A percentile compares a stretch with the other conserved stretches of the same genome.
phyloP scores from a whole-genome alignment of 92 coral and sea anemone genomes.

The Porites rus region DNA sequence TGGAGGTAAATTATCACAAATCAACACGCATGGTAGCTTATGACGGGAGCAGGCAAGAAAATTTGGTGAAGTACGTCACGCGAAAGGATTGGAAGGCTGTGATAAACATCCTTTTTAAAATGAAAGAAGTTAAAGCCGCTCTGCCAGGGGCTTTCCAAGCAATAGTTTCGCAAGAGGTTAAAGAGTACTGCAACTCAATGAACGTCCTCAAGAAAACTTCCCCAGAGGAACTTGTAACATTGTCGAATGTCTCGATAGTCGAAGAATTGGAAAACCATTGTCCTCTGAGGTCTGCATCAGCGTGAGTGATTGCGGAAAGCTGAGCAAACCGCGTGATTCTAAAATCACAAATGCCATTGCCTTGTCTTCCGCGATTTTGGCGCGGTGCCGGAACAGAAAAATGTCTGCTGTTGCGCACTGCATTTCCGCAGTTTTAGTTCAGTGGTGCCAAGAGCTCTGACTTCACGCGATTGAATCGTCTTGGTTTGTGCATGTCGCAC shows the following conservation, averaged over 20 bases:
- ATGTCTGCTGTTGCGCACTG: slow-evolving; percentile 1
- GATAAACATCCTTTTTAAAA: not conserved
- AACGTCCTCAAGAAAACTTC: slow-evolving; percentile 11
- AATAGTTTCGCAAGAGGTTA: not conserved
- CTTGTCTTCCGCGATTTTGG: slow-evolving; percentile 36
- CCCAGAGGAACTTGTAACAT: not conserved
- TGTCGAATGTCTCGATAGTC: not conserved
- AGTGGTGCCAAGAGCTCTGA: slow-evolving; percentile 3
- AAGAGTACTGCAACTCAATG: not conserved
- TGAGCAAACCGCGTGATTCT: slow-evolving; percentile 1
- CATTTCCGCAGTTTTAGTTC: not conserved
- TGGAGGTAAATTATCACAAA: not conserved
- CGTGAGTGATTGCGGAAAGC: slow-evolving; percentile 1
- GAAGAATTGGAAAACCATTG: not conserved
- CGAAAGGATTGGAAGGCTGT: slow-evolving; percentile 10
- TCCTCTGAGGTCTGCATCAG: slow-evolving; percentile 20
- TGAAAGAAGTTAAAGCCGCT: not conserved
- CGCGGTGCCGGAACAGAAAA: not conserved
- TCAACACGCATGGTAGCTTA: not conserved
- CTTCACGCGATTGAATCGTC: not conserved
- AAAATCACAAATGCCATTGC: slow-evolving; percentile 45
- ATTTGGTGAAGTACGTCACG: slow-evolving; percentile 6
- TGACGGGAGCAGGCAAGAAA: not conserved
- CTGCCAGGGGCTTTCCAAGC: not conserved
- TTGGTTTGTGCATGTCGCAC: slow-evolving; percentile 39